A percentile compares a stretch with the other conserved stretches of the same genome.
Conservation (phyloP, 92 coral and sea anemone genomes). For the Ricordea florida region DNA sequence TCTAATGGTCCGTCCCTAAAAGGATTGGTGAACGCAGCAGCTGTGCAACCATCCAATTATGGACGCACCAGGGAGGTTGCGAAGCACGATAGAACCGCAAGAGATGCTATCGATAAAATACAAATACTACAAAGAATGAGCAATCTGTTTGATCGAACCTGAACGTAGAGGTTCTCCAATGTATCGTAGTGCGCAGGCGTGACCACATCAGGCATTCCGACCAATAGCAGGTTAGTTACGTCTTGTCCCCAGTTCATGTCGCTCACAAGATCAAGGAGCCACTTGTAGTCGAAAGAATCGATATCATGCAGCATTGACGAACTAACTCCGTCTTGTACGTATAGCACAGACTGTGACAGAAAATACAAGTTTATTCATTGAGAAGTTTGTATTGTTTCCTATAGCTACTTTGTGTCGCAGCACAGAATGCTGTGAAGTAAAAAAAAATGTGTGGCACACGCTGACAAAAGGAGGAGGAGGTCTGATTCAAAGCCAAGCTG, state of each 20-base stretch:
- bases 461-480: no score
- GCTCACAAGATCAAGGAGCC: constrained; percentile 75
- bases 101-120: background rate
- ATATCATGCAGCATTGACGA: constrained; percentile 69
- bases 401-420: no score
- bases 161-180: constrained; percentile 91
- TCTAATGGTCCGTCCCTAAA: no score
- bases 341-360: constrained; percentile 30
- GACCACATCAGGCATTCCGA: constrained; percentile 95
- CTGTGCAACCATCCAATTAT: no score
- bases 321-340: constrained; percentile 71
- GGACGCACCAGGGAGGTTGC: no score
- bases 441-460: no score
- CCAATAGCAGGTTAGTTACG: constrained; percentile 80
- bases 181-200: constrained; percentile 94
- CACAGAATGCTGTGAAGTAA: no score
- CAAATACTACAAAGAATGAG: background rate
- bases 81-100: no score
- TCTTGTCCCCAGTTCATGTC: constrained; percentile 87
- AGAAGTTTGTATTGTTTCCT: no score
- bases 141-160: constrained; percentile 66
- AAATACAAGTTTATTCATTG: background rate
- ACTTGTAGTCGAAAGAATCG: constrained; percentile 80
- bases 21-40: no score
- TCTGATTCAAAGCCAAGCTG: no score